phyloP scores from a whole-genome alignment of 2,888 invertebrate species.

The Heterodera filipjevi region DNA sequence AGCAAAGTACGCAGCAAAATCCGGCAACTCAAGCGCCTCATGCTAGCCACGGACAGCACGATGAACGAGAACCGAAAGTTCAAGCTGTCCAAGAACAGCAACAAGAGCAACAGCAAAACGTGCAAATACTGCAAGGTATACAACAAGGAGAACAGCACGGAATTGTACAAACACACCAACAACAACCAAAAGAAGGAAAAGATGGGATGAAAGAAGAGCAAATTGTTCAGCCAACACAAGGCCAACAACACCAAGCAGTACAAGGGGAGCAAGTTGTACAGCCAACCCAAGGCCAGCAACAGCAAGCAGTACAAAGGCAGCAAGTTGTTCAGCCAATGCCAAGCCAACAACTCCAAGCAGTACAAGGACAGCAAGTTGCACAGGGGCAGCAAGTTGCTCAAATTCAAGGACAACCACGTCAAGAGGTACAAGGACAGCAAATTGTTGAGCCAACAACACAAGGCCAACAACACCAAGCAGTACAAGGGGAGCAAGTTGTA shows the following conservation, averaged over 20 bases:
- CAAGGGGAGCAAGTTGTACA: background rate
- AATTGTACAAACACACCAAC: background rate
- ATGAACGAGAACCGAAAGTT: no score
- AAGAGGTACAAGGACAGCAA: background rate
- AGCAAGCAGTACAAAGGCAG: slow-evolving; percentile 9
- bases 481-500: background rate
- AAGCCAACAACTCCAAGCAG: background rate
- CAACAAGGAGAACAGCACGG: background rate
- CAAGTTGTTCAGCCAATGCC: background rate
- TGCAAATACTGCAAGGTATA: no score
- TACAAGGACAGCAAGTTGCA: background rate
- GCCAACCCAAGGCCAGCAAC: background rate
- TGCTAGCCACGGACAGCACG: no score
- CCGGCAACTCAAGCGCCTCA: no score
- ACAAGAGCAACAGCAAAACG: no score
- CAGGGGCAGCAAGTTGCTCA: background rate
- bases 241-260: background rate
- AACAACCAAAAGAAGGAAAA: no score
- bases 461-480: background rate
- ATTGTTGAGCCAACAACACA: background rate
- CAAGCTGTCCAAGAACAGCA: no score
- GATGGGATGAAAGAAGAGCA: background rate
- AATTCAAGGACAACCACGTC: background rate
- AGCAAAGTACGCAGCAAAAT: no score
- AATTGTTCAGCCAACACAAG: background rate